phyloP scores from a whole-genome alignment of 2,888 invertebrate species.

The Drosophila ustulata region DNA sequence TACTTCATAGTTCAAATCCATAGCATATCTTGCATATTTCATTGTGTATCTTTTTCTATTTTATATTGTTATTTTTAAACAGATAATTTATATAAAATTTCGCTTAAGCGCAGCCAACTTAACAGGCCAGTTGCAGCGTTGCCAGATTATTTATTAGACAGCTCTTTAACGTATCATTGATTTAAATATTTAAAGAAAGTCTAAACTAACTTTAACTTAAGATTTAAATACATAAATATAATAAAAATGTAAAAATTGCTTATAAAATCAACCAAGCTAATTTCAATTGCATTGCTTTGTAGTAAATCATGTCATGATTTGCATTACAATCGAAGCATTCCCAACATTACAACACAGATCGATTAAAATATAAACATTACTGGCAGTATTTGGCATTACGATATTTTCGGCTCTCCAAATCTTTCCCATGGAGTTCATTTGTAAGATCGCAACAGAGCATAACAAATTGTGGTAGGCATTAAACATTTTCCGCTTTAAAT shows the following conservation, averaged over 20 bases:
- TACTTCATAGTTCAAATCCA: not conserved
- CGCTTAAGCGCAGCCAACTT: slow-evolving; percentile 5
- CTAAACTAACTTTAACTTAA: too few relatives aligned
- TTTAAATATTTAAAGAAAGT: too few relatives aligned
- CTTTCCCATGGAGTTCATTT: slow-evolving; percentile 1
- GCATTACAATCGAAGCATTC: not conserved
- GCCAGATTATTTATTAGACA: not conserved
- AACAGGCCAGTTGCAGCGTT: not conserved
- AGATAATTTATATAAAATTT: too few relatives aligned
- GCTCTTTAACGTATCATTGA: not conserved
- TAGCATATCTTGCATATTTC: not conserved
- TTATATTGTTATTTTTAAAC: not conserved
- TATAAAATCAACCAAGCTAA: not conserved
- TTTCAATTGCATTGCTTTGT: not conserved
- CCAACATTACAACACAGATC: slow-evolving; percentile 1
- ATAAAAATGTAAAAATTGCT: too few relatives aligned
- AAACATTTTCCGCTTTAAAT: slow-evolving; percentile 30
- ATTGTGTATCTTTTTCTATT: not conserved
- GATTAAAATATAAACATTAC: slow-evolving; percentile 24
- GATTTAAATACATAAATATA: too few relatives aligned
- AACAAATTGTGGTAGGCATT: slow-evolving; percentile 30
- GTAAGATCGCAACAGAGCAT: slow-evolving; percentile 24
- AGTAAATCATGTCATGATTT: not conserved
- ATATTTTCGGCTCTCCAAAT: not conserved
- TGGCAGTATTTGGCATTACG: not conserved